Percentiles rank a stretch among this genome's conserved stretches.
phyloP scores from a whole-genome alignment of 2,113 vertebrate species.

The Pteropus alecto region DNA sequence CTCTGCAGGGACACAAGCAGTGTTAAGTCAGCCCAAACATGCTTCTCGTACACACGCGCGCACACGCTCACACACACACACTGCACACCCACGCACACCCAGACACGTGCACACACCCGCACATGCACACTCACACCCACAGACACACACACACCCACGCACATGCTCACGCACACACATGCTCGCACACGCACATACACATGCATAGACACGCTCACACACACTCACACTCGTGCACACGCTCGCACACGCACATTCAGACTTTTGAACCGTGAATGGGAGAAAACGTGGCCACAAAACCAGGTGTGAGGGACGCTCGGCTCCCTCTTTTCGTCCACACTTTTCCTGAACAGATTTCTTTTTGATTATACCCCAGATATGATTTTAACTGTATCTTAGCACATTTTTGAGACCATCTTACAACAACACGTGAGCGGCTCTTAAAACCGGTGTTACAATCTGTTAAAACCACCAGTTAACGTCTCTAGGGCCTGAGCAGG shows the following conservation, averaged over 20 bases:
- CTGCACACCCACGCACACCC: too few species aligned
- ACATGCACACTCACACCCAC: too few species aligned
- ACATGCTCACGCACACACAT: too few species aligned
- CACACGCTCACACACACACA: neutral
- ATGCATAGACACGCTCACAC: too few species aligned
- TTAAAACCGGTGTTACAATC: neutral
- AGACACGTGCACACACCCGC: too few species aligned
- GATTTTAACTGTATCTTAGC: neutral
- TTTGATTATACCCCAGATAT: conserved; percentile 42
- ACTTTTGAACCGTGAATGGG: neutral
- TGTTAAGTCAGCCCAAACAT: conserved; percentile 37
- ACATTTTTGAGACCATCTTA: conserved; percentile 49
- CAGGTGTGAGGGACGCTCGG: neutral
- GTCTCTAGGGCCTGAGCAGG: neutral
- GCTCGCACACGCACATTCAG: conserved; percentile 34
- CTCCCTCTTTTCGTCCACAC: conserved; percentile 11
- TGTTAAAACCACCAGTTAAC: neutral
- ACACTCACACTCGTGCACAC: neutral
- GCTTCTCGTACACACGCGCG: neutral
- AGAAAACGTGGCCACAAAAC: neutral
- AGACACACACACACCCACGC: too few species aligned
- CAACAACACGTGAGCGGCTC: neutral
- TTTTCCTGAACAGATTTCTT: conserved; percentile 59
- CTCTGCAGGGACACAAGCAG: neutral
- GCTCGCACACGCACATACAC: too few species aligned